Conservation (phyloP, 2,797 vertebrate genomes). For the Sebastolobus altivelis region DNA sequence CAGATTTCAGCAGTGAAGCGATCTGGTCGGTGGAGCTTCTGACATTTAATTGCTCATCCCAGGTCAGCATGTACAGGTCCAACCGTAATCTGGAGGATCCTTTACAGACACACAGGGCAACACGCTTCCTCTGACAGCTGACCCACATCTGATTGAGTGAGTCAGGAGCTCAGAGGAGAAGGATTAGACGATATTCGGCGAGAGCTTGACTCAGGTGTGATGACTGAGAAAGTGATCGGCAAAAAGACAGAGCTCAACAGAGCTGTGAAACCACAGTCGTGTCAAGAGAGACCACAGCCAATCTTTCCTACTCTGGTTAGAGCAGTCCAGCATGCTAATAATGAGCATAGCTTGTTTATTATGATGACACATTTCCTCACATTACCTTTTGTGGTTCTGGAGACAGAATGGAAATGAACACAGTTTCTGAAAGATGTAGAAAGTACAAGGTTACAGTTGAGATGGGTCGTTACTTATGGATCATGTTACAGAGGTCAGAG, state of each 20-base stretch:
- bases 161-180: neutral
- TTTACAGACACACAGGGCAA: neutral
- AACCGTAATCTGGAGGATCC: neutral
- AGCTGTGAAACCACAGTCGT: too few species aligned
- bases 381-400: neutral
- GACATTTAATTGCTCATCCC: neutral
- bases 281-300: too few species aligned
- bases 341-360: neutral
- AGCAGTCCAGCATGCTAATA: neutral
- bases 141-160: neutral
- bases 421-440: neutral
- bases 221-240: too few species aligned
- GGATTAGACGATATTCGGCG: neutral
- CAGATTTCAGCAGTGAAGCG: neutral
- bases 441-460: neutral
- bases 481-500: neutral
- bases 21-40: neutral
- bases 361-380: neutral
- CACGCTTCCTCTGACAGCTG: slow-evolving; percentile 2
- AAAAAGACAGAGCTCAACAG: too few species aligned
- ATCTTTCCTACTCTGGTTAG: neutral
- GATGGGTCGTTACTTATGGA: neutral
- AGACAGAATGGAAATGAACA: neutral
- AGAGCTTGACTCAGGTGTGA: neutral
- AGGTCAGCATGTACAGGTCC: neutral